Percentiles rank a stretch among this genome's conserved stretches.
Evolutionary conservation across 2,797 vertebrate species (phyloP).

Genomic region (Leuciscus waleckii): DNA sequence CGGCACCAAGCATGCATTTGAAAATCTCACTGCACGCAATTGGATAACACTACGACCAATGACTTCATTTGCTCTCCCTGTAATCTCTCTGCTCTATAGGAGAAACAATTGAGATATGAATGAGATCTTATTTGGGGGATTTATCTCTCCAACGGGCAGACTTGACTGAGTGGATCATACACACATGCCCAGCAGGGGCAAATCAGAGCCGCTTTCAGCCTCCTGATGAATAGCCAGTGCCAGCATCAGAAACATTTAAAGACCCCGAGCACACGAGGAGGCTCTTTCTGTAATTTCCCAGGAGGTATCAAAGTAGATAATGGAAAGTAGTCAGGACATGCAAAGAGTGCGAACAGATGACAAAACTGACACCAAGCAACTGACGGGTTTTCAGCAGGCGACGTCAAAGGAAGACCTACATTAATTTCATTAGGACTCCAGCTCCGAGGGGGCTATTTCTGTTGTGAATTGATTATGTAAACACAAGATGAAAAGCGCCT

Average conservation of each 20-base stretch:
- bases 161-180: background rate
- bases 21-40: too few species aligned
- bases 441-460: conserved; percentile 20
- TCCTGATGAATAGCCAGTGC: conserved; percentile 37
- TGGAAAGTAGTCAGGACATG: conserved; percentile 7
- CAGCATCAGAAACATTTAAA: conserved; percentile 20
- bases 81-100: background rate
- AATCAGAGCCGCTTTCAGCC: conserved; percentile 23
- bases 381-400: background rate
- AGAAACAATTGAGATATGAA: conserved; percentile 1
- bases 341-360: conserved; percentile 17
- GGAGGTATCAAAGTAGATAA: conserved; percentile 44
- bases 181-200: conserved; percentile 36
- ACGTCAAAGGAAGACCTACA: conserved; percentile 12
- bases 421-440: conserved; percentile 12
- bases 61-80: background rate
- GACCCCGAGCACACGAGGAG: background rate
- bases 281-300: conserved; percentile 39
- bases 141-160: background rate
- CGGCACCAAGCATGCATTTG: too few species aligned
- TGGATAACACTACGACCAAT: too few species aligned
- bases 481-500: conserved; percentile 15
- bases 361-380: conserved; percentile 1
- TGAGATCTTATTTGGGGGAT: background rate
- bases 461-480: conserved; percentile 42